Conservation (phyloP, 2,113 vertebrate genomes). For the Eudyptes chrysolophus region DNA sequence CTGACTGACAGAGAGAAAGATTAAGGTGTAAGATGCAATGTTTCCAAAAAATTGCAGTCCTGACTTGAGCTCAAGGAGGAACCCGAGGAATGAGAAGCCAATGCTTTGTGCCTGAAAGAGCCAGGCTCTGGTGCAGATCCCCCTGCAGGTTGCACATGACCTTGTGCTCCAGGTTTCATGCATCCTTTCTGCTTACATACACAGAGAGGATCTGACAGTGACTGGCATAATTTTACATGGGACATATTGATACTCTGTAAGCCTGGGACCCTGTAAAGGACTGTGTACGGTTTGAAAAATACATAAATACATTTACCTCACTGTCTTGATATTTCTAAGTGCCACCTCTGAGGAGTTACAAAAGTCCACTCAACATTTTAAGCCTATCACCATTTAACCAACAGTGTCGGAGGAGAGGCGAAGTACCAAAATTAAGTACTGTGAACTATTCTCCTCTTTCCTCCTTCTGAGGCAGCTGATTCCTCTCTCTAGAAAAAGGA, state of each 20-base stretch:
- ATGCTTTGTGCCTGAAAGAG: background rate
- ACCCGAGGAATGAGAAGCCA: rapidly evolving
- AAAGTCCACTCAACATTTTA: background rate
- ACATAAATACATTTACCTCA: background rate
- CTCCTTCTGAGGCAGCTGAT: background rate
- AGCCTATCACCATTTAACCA: background rate
- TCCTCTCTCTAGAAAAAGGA: background rate
- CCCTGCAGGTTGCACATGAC: rapidly evolving
- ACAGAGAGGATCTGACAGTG: background rate
- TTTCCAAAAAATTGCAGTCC: background rate
- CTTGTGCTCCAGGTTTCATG: background rate
- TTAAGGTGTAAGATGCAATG: background rate
- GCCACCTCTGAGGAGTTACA: background rate
- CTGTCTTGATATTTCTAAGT: background rate
- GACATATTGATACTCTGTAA: background rate
- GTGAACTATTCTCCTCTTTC: background rate
- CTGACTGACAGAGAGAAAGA: background rate
- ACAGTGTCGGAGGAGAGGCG: background rate
- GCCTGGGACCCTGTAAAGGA: background rate
- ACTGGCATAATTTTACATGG: background rate
- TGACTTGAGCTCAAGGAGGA: background rate
- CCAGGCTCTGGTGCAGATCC: background rate
- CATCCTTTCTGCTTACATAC: background rate
- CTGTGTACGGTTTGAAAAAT: background rate
- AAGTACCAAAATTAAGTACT: background rate